Base-by-base conservation (phyloP, 2,888 invertebrate genomes). In the Leuctra nigra region DNA sequence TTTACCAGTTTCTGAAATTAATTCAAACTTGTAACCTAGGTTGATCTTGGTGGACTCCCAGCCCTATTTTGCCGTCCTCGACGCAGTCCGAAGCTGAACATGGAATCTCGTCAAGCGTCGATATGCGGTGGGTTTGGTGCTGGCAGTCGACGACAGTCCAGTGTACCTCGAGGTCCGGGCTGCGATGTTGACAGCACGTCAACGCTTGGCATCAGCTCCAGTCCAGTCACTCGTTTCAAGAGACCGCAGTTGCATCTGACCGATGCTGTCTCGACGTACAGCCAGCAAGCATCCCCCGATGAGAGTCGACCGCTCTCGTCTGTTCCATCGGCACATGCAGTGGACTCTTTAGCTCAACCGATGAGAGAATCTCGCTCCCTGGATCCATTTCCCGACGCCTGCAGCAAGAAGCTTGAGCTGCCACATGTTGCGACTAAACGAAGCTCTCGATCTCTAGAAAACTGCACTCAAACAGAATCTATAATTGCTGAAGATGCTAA, bases 21-120 rank as follows among this genome's bases (percentile, higher is more conserved):
- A n/a, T n/a, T n/a, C n/a, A n/a, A n/a, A 13, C 48, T 53, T 53
- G 35, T 50, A 44, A 48, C 61, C 35, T 54, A 68, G 68, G 67
- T 68, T n/a, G 86, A 88, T 66, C 76, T 85, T 61, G 81, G 80
- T 53, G 86, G 88, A 63, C 70, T 83, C 63, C 85, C 89, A 4
- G 91, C 91, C 0, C 71, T 92, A 46, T 92, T 92, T 71, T 89
- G 90, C 67, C 80, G 90, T 38, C 90, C 91, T 25, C 77, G 89
- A 20, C 78, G 85, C 62, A 89, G 88, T 70, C 91, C 91, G 0
- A 83, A 87, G 64, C 72, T 89, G 59, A 81, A 85, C 54, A 75
- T 78, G n/a, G 88, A 88, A 64, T 88, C 88, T 0, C 77, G 90
- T 46, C 88, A 88, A 64, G 82, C 88, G 0, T 89, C 88, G 3